Percentiles rank a stretch among this genome's conserved stretches.
These are phyloP conservation scores for Steinernema feltiae DNA, from an alignment of 1,140 invertebrate species.

Conservation along the genomic window DNA sequence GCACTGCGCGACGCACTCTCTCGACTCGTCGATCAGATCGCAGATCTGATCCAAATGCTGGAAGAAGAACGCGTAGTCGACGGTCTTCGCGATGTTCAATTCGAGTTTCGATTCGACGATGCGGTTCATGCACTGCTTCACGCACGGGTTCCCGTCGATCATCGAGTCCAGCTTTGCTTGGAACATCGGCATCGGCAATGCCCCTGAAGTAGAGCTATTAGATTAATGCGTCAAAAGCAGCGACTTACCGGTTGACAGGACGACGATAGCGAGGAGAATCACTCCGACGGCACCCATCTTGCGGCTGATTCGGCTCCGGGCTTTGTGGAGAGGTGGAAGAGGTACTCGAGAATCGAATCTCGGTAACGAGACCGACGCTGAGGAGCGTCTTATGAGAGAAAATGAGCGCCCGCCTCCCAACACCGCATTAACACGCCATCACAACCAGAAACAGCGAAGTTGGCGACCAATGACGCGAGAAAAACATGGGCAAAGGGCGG, in stretches of 20 bases:
- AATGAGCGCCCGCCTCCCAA: neutral
- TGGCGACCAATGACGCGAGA: neutral
- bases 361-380: neutral
- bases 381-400: neutral
- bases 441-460: neutral
- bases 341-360: neutral
- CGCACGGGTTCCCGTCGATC: neutral
- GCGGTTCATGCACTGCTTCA: neutral
- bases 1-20: neutral
- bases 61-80: neutral
- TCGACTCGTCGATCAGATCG: neutral
- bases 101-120: neutral
- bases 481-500: neutral
- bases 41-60: neutral
- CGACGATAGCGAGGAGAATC: neutral
- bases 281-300: neutral
- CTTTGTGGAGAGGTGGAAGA: neutral
- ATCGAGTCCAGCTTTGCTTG: neutral
- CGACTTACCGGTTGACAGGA: neutral
- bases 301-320: neutral
- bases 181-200: neutral
- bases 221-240: neutral
- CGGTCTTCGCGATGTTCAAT: neutral
- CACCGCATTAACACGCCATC: neutral
- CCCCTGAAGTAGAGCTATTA: neutral